Evolutionary conservation across 2,888 invertebrate species (phyloP).

Genomic region (Megalurothrips usitatus): DNA sequence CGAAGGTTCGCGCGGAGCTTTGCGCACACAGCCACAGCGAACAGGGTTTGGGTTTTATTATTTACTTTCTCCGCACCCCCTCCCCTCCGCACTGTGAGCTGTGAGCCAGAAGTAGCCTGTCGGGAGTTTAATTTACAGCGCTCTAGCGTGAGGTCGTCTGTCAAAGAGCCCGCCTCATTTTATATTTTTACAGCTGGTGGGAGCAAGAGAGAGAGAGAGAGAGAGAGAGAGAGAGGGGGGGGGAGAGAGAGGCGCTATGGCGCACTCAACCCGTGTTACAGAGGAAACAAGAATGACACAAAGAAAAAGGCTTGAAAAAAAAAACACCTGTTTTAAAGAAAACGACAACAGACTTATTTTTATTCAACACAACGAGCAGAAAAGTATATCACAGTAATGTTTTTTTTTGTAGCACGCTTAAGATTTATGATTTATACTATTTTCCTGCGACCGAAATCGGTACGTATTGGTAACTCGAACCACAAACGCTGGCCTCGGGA

Average conservation of each 20-base stretch:
- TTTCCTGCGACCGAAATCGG: background rate
- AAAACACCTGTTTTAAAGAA: background rate
- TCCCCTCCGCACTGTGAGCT: too few species aligned
- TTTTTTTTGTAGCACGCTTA: background rate
- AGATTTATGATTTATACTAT: background rate
- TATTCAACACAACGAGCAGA: background rate
- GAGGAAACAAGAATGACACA: background rate
- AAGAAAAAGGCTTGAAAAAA: background rate
- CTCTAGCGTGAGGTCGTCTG: too few species aligned
- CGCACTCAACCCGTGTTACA: too few species aligned
- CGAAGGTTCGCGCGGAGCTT: too few species aligned
- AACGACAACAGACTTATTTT: conserved; percentile 14
- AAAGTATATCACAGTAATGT: conserved; percentile 8
- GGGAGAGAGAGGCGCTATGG: background rate
- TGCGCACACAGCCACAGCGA: too few species aligned
- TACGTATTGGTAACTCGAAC: background rate
- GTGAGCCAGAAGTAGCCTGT: too few species aligned
- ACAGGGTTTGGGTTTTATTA: background rate
- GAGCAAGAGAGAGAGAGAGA: too few species aligned
- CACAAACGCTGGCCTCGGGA: background rate
- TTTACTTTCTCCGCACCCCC: background rate
- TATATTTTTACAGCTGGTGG: too few species aligned
- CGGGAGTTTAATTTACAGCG: too few species aligned
- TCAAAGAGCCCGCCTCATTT: too few species aligned
- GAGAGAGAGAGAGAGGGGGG: too few species aligned